Evolutionary conservation across 2,797 vertebrate genomes (phyloP).

Genomic region (Anabacerthia variegaticeps): DNA sequence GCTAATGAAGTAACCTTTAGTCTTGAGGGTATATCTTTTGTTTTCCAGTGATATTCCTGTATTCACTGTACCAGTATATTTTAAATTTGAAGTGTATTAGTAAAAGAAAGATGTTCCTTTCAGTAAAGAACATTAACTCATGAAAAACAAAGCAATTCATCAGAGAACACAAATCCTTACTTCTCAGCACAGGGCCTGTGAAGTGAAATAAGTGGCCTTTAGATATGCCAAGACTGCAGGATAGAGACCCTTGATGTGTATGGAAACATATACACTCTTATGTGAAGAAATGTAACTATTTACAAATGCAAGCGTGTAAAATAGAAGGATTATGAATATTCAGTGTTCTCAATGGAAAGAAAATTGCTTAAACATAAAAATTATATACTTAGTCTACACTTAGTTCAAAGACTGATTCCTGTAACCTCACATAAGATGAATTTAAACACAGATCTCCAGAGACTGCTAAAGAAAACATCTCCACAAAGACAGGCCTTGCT

Average conservation of each 20-base stretch:
- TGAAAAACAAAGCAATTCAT: neutral
- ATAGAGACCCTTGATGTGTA: accelerated
- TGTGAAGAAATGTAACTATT: neutral
- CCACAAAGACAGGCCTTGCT: neutral
- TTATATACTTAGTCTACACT: neutral
- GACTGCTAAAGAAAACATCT: neutral
- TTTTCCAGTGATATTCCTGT: neutral
- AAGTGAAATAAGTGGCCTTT: neutral
- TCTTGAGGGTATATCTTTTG: neutral
- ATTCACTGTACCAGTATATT: neutral
- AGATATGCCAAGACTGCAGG: neutral
- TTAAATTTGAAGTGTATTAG: neutral
- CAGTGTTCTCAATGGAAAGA: neutral
- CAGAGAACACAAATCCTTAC: neutral
- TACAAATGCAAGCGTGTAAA: neutral
- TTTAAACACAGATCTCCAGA: neutral
- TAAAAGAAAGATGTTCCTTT: neutral
- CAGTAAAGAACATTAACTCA: neutral
- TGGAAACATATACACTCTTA: neutral
- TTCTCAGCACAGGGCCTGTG: neutral
- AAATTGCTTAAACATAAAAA: neutral
- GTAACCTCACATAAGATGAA: neutral
- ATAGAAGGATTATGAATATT: neutral
- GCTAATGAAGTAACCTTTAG: neutral
- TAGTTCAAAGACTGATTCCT: neutral